Conservation (phyloP, 2,888 invertebrate species). For the Folsomia candida region DNA sequence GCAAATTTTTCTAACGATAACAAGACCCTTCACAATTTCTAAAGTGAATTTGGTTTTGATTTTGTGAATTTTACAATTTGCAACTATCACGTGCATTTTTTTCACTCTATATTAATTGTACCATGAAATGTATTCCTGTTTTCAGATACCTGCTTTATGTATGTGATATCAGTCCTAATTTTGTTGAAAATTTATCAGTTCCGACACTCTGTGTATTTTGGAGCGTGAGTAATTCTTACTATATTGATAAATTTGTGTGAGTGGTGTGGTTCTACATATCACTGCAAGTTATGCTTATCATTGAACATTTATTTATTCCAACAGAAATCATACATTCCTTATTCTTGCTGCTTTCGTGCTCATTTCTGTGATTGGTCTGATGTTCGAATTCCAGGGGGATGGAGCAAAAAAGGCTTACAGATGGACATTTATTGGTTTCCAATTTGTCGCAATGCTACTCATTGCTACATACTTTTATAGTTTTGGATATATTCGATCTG, state of each 20-base stretch:
- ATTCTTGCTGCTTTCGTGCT: conserved; percentile 38
- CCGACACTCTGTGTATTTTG: conserved; percentile 41
- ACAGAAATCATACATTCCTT: conserved; percentile 45
- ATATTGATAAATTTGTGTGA: not conserved
- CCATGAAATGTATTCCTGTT: no score
- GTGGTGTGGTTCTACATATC: not conserved
- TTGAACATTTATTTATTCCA: conserved; percentile 5
- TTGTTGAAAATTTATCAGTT: conserved; percentile 61
- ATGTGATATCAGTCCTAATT: conserved; percentile 60
- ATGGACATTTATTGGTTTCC: conserved; percentile 37
- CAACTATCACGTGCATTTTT: no score
- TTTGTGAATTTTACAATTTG: no score
- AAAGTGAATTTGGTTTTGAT: no score
- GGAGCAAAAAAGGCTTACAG: conserved; percentile 32
- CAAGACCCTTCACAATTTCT: no score
- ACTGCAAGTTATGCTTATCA: not conserved
- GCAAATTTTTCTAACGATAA: no score
- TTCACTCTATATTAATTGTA: no score
- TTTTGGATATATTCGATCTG: conserved; percentile 43
- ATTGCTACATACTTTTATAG: conserved; percentile 39
- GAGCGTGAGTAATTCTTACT: conserved; percentile 34
- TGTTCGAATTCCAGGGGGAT: conserved; percentile 39
- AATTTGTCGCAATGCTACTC: conserved; percentile 34
- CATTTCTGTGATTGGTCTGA: conserved; percentile 43
- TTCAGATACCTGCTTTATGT: conserved; percentile 63